Evolutionary conservation across 2,888 invertebrate species (phyloP).

Genomic region (Ditula angustiorana): DNA sequence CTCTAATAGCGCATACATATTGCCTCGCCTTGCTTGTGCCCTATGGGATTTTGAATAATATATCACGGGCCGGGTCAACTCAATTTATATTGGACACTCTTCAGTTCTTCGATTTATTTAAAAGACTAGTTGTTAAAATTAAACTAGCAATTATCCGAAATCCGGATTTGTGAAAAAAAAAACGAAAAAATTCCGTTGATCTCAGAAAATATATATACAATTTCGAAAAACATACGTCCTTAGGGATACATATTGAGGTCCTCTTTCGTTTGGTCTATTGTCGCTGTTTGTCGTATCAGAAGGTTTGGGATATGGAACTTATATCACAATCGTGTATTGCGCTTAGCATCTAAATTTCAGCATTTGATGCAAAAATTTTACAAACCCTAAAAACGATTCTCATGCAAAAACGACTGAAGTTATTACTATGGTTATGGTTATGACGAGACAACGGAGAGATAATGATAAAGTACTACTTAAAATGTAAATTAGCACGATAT

Average conservation of each 20-base stretch:
- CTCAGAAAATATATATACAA: too few relatives aligned
- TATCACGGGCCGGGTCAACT: slow-evolving; percentile 25
- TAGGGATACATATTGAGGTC: too few relatives aligned
- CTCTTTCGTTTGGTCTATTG: too few relatives aligned
- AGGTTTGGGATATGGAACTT: too few relatives aligned
- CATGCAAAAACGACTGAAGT: not conserved
- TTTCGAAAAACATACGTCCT: too few relatives aligned
- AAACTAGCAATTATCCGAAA: too few relatives aligned
- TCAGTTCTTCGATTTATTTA: not conserved
- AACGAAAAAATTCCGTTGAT: too few relatives aligned
- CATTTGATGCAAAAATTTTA: not conserved
- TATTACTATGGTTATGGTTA: not conserved
- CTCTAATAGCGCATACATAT: slow-evolving; percentile 54
- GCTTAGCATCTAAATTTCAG: not conserved
- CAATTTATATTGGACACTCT: slow-evolving; percentile 12
- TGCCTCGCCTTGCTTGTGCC: slow-evolving; percentile 31
- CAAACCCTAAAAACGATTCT: not conserved
- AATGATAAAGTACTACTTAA: slow-evolving; percentile 21
- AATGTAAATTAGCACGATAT: slow-evolving; percentile 6
- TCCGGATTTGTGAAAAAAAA: too few relatives aligned
- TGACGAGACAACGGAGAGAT: not conserved
- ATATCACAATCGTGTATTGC: not conserved
- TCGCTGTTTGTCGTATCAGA: too few relatives aligned
- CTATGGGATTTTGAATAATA: slow-evolving; percentile 44
- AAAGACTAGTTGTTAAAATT: not conserved